These are phyloP conservation scores for Brachionus sp. DNA, from an alignment of 1,140 invertebrate genomes.

Conservation along the genomic window DNA sequence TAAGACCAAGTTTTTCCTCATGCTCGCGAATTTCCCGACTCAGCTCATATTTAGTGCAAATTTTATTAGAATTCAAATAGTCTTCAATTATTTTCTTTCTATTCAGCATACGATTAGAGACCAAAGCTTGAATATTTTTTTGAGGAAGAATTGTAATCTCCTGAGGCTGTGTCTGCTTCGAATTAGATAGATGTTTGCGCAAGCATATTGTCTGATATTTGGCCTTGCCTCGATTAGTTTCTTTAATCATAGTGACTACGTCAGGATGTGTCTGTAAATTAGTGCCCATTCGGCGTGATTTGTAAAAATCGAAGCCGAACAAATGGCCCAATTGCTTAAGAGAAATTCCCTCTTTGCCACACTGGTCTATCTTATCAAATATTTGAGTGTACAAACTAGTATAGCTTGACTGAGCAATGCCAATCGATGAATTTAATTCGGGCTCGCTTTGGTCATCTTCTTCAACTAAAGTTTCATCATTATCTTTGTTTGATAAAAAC, in stretches of 20 bases:
- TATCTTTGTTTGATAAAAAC: constrained; percentile 2
- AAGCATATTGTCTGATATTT: constrained; percentile 40
- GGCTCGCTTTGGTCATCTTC: background rate
- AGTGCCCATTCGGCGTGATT: background rate
- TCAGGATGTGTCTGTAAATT: constrained; percentile 32
- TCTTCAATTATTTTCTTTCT: constrained; percentile 33
- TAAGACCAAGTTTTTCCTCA: background rate
- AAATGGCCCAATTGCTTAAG: constrained; percentile 30
- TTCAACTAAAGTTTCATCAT: background rate
- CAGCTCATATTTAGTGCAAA: constrained; percentile 38
- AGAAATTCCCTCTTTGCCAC: constrained; percentile 30
- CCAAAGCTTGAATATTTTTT: constrained; percentile 28
- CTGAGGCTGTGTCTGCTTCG: background rate
- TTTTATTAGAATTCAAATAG: background rate
- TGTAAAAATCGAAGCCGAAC: constrained; percentile 44
- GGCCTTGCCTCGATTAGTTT: constrained; percentile 39
- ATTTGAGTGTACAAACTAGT: constrained; percentile 24
- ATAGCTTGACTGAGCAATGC: background rate
- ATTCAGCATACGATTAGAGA: constrained; percentile 10
- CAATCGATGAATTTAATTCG: background rate
- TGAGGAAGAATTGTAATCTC: background rate
- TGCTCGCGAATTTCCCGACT: background rate
- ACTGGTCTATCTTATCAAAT: constrained; percentile 32
- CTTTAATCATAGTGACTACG: constrained; percentile 38
- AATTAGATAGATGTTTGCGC: background rate